Evolutionary conservation across 2,113 vertebrate species (phyloP).

Genomic region (Oriolus oriolus): DNA sequence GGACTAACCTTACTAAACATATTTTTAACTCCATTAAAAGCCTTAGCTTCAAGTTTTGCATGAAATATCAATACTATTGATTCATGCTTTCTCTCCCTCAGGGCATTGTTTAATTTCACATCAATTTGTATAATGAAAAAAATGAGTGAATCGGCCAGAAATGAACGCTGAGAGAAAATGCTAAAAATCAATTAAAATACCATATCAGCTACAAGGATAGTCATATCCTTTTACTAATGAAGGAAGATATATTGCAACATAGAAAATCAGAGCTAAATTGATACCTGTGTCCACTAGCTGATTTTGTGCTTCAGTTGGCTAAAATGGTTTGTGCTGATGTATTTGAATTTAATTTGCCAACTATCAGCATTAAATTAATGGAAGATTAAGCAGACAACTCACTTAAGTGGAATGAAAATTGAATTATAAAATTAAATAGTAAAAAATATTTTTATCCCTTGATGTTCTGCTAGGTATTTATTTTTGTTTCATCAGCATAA

Average conservation of each 20-base stretch:
- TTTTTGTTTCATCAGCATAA: not conserved
- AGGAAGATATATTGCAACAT: not conserved
- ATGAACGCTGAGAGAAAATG: not conserved
- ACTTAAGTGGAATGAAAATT: not conserved
- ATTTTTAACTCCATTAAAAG: conserved; percentile 29
- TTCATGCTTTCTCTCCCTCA: not conserved
- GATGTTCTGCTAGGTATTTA: not conserved
- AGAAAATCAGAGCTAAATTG: not conserved
- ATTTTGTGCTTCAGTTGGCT: not conserved
- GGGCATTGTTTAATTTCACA: conserved; percentile 30
- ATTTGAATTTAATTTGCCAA: not conserved
- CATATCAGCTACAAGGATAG: not conserved
- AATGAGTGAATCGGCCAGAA: conserved; percentile 4
- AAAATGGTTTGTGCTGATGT: not conserved
- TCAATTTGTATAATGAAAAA: conserved; percentile 33
- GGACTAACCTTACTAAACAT: not conserved
- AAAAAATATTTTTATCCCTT: not conserved
- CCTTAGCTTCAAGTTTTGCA: not conserved
- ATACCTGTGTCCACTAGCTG: not conserved
- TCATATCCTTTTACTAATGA: not conserved
- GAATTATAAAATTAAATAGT: not conserved
- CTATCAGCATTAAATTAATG: not conserved
- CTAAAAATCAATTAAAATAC: not conserved
- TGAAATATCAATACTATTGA: conserved; percentile 53
- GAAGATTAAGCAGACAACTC: not conserved